Evolutionary conservation across 64 coral and sea anemone genomes (phyloP), one percentile per base, ranked within the genome.

Genomic region (Acropora tenuis): DNA sequence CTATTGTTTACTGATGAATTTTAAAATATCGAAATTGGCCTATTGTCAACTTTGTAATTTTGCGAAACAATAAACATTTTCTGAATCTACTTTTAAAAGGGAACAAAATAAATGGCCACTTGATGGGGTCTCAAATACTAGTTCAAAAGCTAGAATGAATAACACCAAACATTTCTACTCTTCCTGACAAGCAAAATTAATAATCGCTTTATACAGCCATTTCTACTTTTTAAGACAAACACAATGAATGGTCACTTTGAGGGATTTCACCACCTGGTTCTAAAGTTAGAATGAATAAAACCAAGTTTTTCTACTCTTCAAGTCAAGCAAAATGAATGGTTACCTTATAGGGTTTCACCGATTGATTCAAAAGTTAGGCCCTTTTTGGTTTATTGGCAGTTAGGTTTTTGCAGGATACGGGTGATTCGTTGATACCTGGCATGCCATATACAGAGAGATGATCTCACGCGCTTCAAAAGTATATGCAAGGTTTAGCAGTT

Each of bases 11-110:
- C n/a, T n/a, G n/a, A n/a, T n/a, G n/a, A n/a, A n/a, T n/a, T n/a
- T n/a, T n/a, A n/a, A n/a, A n/a, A n/a, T n/a, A n/a, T n/a, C n/a
- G n/a, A n/a, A n/a, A n/a, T n/a, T n/a, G n/a, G n/a, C n/a, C n/a
- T n/a, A n/a, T 71, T 71, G 67, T 71, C 19, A 71, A 71, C 67
- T 71, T 71, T 20, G 67, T 71, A 71, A 16, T 71, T 20, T 71
- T 6, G 19, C 12, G 0, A 71, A 71, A 71, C 67, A 71, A 69
- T 69, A 20, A 71, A 71, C 67, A 71, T 18, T 71, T 71, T 71
- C 67, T 71, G 67, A 71, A 71, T 20, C 67, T 71, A 0, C 67
- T 71, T 71, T 71, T 0, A 71, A 71, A 71, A 13, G 12, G 6
- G 0, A 71, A 20, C 67, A 71, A 71, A 71, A 71, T 0, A 71